Percentiles rank a stretch among this genome's conserved stretches.
These are phyloP conservation scores for Artibeus jamaicensis DNA, from an alignment of 2,797 vertebrate species.

Conservation along the genomic window DNA sequence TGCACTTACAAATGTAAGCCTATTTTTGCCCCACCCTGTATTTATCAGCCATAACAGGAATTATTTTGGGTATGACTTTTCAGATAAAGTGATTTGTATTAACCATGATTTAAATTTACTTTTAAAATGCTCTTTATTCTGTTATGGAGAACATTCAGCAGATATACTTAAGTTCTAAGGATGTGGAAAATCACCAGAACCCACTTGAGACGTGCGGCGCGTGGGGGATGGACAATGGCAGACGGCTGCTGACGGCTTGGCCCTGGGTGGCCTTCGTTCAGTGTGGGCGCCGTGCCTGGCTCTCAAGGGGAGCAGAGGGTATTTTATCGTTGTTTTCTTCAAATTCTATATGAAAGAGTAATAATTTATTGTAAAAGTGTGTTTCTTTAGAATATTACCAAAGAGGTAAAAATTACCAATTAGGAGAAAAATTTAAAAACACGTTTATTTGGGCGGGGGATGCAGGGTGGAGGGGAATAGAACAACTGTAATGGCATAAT, in stretches of 20 bases:
- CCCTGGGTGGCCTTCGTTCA: neutral
- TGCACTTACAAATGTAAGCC: too few relatives aligned
- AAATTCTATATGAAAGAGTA: neutral
- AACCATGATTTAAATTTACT: conserved; percentile 73
- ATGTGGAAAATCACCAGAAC: conserved; percentile 73
- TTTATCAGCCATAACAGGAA: conserved; percentile 41
- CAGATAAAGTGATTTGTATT: conserved; percentile 69
- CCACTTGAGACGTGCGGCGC: conserved; percentile 56
- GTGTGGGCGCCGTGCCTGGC: neutral
- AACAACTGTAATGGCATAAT: too few relatives aligned
- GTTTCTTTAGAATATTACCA: neutral
- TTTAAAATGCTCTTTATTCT: conserved; percentile 79
- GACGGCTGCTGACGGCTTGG: conserved; percentile 43
- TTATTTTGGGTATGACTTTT: conserved; percentile 62
- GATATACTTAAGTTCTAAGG: conserved; percentile 62
- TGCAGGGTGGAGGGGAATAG: too few relatives aligned
- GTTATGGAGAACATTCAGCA: conserved; percentile 70
- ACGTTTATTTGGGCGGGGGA: too few relatives aligned
- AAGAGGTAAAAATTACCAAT: conserved; percentile 29
- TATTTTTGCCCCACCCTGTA: neutral
- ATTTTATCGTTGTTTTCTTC: neutral
- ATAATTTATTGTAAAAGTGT: neutral
- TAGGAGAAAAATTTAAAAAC: conserved; percentile 17
- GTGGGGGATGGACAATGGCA: conserved; percentile 60
- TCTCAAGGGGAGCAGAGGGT: neutral